Conservation (phyloP, 2,797 vertebrate species). For the Muraenolepis orangiensis region DNA sequence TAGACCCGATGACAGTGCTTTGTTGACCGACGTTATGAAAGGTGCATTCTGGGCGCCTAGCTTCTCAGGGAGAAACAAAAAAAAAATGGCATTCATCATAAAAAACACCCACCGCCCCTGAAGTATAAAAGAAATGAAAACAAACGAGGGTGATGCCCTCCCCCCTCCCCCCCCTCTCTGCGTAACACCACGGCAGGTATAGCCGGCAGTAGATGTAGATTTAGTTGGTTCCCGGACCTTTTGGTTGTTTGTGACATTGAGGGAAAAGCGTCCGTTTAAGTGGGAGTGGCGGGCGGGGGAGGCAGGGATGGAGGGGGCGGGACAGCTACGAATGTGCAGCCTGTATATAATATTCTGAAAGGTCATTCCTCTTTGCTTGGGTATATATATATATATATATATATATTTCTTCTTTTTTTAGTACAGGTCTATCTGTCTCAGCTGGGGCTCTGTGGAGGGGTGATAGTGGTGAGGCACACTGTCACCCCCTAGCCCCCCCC, state of each 20-base stretch:
- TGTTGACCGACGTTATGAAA: background rate
- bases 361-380: constrained; percentile 54
- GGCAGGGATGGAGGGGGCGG: no score
- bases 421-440: constrained; percentile 62
- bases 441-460: constrained; percentile 50
- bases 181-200: background rate
- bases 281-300: constrained; percentile 13
- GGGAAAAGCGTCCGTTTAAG: constrained; percentile 45
- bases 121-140: background rate
- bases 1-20: no score
- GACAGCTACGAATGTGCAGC: constrained; percentile 51
- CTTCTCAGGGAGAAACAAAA: background rate
- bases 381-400: no score
- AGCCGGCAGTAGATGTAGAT: background rate
- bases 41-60: no score
- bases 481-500: no score
- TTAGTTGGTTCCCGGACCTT: constrained; percentile 27
- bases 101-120: no score
- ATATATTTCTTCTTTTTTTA: constrained; percentile 24
- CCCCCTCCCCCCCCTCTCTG: no score
- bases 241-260: constrained; percentile 42
- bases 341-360: constrained; percentile 47
- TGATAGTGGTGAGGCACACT: constrained; percentile 49
- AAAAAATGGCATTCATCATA: no score
- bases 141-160: background rate